These are phyloP conservation scores for Trissolcus brochymenae DNA, from an alignment of 2,888 invertebrate species.

Conservation along the genomic window DNA sequence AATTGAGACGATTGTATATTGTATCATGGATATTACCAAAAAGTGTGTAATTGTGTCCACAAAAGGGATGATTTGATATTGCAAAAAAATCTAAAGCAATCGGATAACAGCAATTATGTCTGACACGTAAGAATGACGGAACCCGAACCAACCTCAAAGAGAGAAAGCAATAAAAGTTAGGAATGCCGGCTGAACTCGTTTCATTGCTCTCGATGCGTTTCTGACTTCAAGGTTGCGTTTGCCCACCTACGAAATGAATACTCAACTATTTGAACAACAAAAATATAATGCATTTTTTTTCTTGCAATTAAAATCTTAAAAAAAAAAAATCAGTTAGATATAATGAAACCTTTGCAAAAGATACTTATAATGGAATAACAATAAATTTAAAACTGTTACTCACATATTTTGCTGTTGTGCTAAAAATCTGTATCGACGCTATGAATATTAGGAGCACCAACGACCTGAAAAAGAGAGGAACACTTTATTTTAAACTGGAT, in stretches of 20 bases:
- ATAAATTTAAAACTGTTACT: conserved; percentile 74
- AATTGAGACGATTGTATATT: no score
- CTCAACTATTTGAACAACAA: background rate
- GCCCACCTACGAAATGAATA: conserved; percentile 42
- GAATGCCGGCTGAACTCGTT: conserved; percentile 67
- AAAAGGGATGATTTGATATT: background rate
- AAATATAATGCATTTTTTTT: no score
- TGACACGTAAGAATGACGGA: conserved; percentile 46
- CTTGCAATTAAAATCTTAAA: no score
- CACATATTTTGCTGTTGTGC: conserved; percentile 80
- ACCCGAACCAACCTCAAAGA: conserved; percentile 61
- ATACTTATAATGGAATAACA: conserved; percentile 5
- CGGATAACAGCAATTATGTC: conserved; percentile 40
- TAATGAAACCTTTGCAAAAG: conserved; percentile 18
- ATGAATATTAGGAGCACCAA: conserved; percentile 80
- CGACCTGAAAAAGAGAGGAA: conserved; percentile 79
- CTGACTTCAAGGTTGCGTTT: conserved; percentile 59
- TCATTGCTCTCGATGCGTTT: conserved; percentile 57
- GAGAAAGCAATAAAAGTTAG: conserved; percentile 67
- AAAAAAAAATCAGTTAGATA: no score
- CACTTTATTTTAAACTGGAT: conserved; percentile 7
- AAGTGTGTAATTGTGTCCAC: no score
- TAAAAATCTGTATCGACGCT: conserved; percentile 78
- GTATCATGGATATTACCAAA: no score
- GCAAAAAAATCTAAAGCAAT: conserved; percentile 25